Evolutionary conservation across 2,888 invertebrate genomes (phyloP).

Genomic region (Mythimna albipuncta): DNA sequence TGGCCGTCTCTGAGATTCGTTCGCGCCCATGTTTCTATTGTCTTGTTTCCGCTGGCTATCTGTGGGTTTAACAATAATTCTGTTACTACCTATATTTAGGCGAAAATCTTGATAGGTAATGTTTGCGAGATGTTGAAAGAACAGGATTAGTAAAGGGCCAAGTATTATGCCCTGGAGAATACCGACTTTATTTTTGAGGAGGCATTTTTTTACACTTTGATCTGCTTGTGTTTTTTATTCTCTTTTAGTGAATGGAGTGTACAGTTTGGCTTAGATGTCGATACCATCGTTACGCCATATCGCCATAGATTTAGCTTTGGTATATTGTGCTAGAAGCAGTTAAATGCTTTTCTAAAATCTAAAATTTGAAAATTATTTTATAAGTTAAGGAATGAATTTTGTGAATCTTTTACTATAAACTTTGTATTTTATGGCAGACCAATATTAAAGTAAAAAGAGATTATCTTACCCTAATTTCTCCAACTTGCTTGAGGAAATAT

Average conservation of each 20-base stretch:
- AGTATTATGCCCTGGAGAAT: conserved; percentile 20
- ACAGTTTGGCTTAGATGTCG: neutral
- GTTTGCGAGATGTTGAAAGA: neutral
- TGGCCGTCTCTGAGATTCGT: conserved; percentile 93
- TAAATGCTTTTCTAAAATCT: conserved; percentile 20
- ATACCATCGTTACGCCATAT: too few relatives aligned
- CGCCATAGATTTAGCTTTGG: neutral
- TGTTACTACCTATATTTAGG: neutral
- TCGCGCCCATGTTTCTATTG: conserved; percentile 94
- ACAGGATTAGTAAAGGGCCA: conserved; percentile 1
- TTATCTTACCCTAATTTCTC: conserved; percentile 82
- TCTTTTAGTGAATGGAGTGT: neutral
- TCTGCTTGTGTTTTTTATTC: neutral
- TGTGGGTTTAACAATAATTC: conserved; percentile 58
- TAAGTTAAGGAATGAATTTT: neutral
- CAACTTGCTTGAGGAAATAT: conserved; percentile 85
- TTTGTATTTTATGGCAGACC: neutral
- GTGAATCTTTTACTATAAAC: neutral
- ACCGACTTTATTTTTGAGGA: neutral
- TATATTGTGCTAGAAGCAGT: conserved; percentile 3
- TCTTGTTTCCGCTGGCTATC: conserved; percentile 94
- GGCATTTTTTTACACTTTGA: neutral
- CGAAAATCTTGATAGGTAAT: neutral
- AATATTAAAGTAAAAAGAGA: too few relatives aligned
- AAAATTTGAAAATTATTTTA: neutral